phyloP scores from a whole-genome alignment of 2,797 vertebrate genomes.

The Pogonophryne albipinna region DNA sequence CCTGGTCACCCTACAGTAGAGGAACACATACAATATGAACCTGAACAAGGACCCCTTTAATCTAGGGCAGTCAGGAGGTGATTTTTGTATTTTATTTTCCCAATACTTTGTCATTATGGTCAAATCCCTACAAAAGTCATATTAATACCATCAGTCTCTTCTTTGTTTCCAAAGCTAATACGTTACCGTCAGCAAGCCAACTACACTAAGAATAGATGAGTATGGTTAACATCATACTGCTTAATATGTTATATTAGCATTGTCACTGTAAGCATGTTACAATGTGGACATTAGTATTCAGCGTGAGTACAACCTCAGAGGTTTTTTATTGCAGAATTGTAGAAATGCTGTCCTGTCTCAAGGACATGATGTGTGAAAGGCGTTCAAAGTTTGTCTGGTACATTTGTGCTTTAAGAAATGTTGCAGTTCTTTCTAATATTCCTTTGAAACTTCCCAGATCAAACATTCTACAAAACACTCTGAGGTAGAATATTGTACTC shows the following conservation, averaged over 20 bases:
- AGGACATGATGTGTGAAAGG: conserved; percentile 1
- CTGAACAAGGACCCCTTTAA: too few relatives aligned
- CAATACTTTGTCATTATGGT: background rate
- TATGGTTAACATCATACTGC: background rate
- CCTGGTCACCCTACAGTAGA: too few relatives aligned
- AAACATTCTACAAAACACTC: conserved; percentile 24
- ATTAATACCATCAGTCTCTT: background rate
- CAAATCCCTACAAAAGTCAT: background rate
- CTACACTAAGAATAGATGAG: background rate
- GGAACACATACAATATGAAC: too few relatives aligned
- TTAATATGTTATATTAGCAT: background rate
- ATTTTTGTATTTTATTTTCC: background rate
- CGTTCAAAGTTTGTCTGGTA: conserved; percentile 15
- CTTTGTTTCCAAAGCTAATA: background rate
- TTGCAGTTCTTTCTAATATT: conserved; percentile 27
- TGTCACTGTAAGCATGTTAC: background rate
- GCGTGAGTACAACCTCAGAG: too few relatives aligned
- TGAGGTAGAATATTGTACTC: conserved; percentile 41
- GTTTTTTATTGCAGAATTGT: background rate
- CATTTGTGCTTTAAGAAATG: conserved; percentile 23
- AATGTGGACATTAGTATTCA: background rate
- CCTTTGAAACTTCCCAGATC: background rate
- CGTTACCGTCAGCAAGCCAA: background rate
- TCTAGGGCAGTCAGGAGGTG: too few relatives aligned
- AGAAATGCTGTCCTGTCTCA: conserved; percentile 12